Conservation (phyloP, 2,797 vertebrate species). For the Phrynocephalus vlangalii region DNA sequence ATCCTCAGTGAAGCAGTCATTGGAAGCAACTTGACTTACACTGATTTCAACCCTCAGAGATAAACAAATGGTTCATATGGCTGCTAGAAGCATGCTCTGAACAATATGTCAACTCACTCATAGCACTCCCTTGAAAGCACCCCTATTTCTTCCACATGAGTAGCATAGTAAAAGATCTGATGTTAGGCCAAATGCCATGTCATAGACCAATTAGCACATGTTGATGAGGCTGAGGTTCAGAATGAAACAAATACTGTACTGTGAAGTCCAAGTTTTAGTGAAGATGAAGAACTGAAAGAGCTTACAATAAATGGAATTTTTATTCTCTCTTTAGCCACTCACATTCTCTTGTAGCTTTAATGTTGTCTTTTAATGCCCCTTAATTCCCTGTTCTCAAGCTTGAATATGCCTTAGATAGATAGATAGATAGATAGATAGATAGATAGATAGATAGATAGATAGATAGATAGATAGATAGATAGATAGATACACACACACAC, state of each 20-base stretch:
- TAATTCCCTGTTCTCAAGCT: too few species aligned
- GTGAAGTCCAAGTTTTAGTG: neutral
- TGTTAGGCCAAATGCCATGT: neutral
- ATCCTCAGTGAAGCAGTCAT: neutral
- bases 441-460: too few species aligned
- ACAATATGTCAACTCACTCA: neutral
- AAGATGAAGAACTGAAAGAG: too few species aligned
- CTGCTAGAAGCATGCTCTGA: neutral
- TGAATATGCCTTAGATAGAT: too few species aligned
- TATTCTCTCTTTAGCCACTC: too few species aligned
- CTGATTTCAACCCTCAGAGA: neutral
- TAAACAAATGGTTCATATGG: neutral
- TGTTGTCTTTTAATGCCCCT: too few species aligned
- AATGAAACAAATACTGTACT: neutral
- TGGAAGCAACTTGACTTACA: neutral
- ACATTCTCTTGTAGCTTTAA: too few species aligned
- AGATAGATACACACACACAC: too few species aligned
- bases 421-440: too few species aligned
- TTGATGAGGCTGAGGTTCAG: neutral
- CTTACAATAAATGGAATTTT: neutral
- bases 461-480: too few species aligned
- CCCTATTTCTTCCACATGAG: neutral
- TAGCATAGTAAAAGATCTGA: neutral
- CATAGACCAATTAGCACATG: neutral
- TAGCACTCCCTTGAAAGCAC: neutral